Evolutionary conservation across 1,140 invertebrate genomes (phyloP).

Genomic region (Pinna nobilis): DNA sequence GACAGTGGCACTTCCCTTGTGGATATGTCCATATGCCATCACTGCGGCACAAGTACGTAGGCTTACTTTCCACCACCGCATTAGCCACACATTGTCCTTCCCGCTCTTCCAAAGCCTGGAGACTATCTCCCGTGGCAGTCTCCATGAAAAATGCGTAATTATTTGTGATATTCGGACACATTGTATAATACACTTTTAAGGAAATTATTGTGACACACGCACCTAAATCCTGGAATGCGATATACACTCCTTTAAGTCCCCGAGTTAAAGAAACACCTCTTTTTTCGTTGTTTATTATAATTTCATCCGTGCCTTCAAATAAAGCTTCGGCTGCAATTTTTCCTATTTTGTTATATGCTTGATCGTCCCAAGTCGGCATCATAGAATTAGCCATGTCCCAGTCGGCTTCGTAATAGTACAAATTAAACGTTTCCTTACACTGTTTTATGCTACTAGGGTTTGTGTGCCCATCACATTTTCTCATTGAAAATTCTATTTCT

Average conservation of each 20-base stretch:
- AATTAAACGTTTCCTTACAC: constrained; percentile 90
- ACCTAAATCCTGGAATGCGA: constrained; percentile 97
- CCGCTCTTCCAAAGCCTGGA: constrained; percentile 89
- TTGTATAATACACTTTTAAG: constrained; percentile 97
- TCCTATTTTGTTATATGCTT: constrained; percentile 94
- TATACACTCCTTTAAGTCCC: constrained; percentile 90
- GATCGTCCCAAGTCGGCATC: constrained; percentile 81
- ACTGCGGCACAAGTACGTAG: constrained; percentile 93
- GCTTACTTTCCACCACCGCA: constrained; percentile 74
- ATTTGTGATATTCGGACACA: constrained; percentile 92
- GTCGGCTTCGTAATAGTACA: constrained; percentile 90
- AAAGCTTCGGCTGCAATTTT: constrained; percentile 92
- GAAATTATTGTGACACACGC: constrained; percentile 96
- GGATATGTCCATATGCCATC: constrained; percentile 92
- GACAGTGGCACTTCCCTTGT: constrained; percentile 93
- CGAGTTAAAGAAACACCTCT: constrained; percentile 91
- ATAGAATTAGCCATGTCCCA: constrained; percentile 78
- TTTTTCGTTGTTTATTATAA: constrained; percentile 92
- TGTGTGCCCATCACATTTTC: constrained; percentile 63
- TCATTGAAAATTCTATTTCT: constrained; percentile 92
- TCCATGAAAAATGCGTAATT: constrained; percentile 95
- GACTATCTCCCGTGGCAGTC: constrained; percentile 93
- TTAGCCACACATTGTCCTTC: constrained; percentile 73
- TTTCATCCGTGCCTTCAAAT: constrained; percentile 75
- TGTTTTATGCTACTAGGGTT: constrained; percentile 70